Percentiles rank a stretch among this genome's conserved stretches.
Conservation (phyloP, 1,140 invertebrate species). For the Ptiloglossa arizonensis region DNA sequence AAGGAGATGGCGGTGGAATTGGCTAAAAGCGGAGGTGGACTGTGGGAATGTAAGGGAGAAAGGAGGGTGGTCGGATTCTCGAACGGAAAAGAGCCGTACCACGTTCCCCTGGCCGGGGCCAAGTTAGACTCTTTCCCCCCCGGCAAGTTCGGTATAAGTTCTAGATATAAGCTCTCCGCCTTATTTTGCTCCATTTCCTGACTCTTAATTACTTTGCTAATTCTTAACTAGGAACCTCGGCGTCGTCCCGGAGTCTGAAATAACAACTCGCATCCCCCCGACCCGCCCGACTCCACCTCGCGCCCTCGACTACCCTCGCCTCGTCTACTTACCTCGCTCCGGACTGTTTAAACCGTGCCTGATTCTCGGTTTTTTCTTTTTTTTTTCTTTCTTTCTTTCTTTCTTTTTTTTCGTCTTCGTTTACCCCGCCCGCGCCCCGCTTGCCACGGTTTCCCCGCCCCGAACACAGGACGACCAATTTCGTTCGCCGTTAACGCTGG, state of each 20-base stretch:
- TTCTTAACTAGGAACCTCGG: conserved; percentile 72
- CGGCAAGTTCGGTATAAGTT: conserved; percentile 71
- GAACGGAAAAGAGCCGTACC: conserved; percentile 68
- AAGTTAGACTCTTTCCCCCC: conserved; percentile 61
- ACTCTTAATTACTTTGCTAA: conserved; percentile 79
- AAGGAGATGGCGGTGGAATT: conserved; percentile 49
- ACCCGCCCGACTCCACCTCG: conserved; percentile 10
- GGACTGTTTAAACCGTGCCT: conserved; percentile 59
- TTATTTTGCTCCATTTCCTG: conserved; percentile 77
- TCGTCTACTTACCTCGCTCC: conserved; percentile 42
- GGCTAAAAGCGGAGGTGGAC: conserved; percentile 46
- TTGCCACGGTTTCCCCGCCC: conserved; percentile 20
- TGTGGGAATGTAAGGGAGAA: conserved; percentile 43
- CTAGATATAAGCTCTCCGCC: conserved; percentile 69
- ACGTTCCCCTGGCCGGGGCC: conserved; percentile 55
- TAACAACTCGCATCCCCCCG: conserved; percentile 71
- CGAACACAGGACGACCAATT: conserved; percentile 58
- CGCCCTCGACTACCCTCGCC: conserved; percentile 1
- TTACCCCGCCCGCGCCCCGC: not conserved
- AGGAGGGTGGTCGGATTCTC: conserved; percentile 58
- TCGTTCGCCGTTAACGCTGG: conserved; percentile 45
- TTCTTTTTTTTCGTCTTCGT: conserved; percentile 51
- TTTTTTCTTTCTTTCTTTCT: too few relatives aligned
- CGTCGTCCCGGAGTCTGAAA: conserved; percentile 71
- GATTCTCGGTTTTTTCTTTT: too few relatives aligned